Evolutionary conservation across 2,113 vertebrate genomes (phyloP), one percentile per base, ranked within the genome.

Genomic region (Atherinomorus stipes): DNA sequence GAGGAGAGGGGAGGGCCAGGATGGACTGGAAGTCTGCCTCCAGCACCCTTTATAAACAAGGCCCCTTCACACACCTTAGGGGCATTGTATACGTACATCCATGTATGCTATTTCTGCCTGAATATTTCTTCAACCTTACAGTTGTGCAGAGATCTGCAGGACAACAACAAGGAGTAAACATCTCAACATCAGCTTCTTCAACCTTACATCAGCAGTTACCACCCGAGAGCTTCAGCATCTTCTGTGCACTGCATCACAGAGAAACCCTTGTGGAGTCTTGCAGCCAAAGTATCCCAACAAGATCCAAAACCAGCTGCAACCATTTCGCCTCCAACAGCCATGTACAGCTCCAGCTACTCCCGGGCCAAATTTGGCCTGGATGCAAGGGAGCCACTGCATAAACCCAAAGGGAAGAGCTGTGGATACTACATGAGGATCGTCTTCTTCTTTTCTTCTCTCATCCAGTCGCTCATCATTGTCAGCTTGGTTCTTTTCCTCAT

Each of bases 401-500:
- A 58, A 19, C 49, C 88, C 1, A 96, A 85, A 52, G 82, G 81
- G 4, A 93, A 91, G 49, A 90, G 71, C 81, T 95, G 94, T 4
- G 84, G 93, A 69, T 95, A 95, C 90, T 98, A 99, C n/a, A 9
- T 97, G 65, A 96, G 94, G 37, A 95, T 98, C 11, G 76, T 98
- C 59, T 97, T 99, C 89, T 95, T 99, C 40, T 98, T 97, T 60
- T 94, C 93, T 23, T 97, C 97, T 0, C 93, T 98, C 76, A 97
- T 97, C 85, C 97, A 99, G 38, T 94, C 96, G 3, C 95, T 99
- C 57, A 96, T 99, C 86, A 99, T 99, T 78, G 87, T 96, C 83
- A 97, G 97, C 52, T 89, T 99, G 47, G 96, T 99, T 83, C 95
- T 99, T 0, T 98, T 99, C 92, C 95, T 99, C 93, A 90, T 97